Conservation (phyloP, 2,113 vertebrate genomes). For the Ancistrus triradiatus region DNA sequence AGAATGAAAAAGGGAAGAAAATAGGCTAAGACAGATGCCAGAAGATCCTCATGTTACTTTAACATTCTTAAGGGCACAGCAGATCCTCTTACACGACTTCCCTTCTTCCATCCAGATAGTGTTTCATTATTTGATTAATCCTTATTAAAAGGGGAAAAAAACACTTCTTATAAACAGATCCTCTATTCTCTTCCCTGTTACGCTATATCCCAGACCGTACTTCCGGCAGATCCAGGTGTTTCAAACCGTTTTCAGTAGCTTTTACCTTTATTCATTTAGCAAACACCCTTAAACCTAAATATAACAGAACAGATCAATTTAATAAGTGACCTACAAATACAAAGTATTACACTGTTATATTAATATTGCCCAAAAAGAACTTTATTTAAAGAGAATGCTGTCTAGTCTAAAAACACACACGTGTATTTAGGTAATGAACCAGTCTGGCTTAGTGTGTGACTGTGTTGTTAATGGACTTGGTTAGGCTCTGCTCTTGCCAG, state of each 20-base stretch:
- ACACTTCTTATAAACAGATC: constrained; percentile 11
- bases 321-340: too few species aligned
- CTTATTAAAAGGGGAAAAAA: constrained; percentile 33
- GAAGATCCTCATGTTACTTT: constrained; percentile 41
- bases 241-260: too few species aligned
- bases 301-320: neutral
- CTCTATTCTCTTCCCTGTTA: constrained; percentile 21
- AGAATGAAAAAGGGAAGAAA: constrained; percentile 18
- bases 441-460: constrained; percentile 15
- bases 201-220: constrained; percentile 15
- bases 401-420: too few species aligned
- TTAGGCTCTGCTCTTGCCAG: constrained; percentile 27
- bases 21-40: constrained; percentile 34
- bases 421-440: too few species aligned
- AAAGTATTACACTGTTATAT: too few species aligned
- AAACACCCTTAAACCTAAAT: too few species aligned
- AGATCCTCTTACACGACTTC: constrained; percentile 39
- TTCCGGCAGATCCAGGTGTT: constrained; percentile 8
- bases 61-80: constrained; percentile 36
- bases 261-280: too few species aligned
- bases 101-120: constrained; percentile 28
- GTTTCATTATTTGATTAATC: constrained; percentile 49
- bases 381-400: too few species aligned
- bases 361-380: too few species aligned
- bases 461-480: constrained; percentile 14